Evolutionary conservation across 2,113 vertebrate genomes (phyloP), one percentile per base, ranked within the genome.

Genomic region (Tragelaphus buxtoni): DNA sequence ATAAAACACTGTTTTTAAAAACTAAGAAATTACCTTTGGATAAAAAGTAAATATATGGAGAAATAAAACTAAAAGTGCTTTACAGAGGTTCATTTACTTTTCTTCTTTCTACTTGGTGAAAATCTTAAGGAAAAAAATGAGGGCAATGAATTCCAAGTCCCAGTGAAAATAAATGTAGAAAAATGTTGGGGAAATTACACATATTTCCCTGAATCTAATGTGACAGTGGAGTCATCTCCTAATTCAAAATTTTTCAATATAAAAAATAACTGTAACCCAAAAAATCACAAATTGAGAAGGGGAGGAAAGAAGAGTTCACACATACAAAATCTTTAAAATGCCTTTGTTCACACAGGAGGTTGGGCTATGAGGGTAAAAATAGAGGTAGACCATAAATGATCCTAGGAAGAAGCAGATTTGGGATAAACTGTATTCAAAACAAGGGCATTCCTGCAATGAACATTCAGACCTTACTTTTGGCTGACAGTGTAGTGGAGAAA

Each of bases 201-300:
- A 26, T 58, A 90, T 51, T 82, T 93, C n/a, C 95, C 83, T 88
- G 20, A 94, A 49, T 77, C 53, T 90, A 88, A 93, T 77, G 77
- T 20, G 45, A 91, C 8, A 94, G 9, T 79, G 8, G 47, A 91
- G 56, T 61, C 13, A 91, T 47, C 9, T 51, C 56, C 58, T 91
- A 95, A 92, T 30, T 82, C 9, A 16, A 82, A 80, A 12, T 17
- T 85, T 88, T 61, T 84, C 13, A 42, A 35, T 51, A 30, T 76
- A 53, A 94, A 63, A 85, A 32, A n/a, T 47, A 80, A 69, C 10
- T 45, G 22, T 47, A 81, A 61, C 28, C 28, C 5, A 51, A 20
- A 83, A 94, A 69, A 91, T 79, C 8, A 51, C 3, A 63, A 77
- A 74, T 63, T 94, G 72, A 91, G 60, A 85, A 88, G 82, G 14